Evolutionary conservation across 2,113 vertebrate genomes (phyloP).

Genomic region (Peucedramus taeniatus): DNA sequence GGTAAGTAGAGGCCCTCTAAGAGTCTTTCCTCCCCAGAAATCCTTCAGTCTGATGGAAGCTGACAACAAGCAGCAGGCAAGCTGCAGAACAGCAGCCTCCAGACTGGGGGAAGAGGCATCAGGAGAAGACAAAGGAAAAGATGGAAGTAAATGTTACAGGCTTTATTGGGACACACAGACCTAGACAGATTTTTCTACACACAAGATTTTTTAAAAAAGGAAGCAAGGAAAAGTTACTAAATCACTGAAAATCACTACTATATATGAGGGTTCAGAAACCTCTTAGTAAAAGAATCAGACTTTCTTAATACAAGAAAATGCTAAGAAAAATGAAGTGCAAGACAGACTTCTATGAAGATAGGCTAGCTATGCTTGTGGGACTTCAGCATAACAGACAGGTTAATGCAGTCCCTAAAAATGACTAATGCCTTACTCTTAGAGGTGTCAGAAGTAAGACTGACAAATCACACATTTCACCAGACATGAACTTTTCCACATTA

Average conservation of each 20-base stretch:
- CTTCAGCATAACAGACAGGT: slow-evolving; percentile 30
- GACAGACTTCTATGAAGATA: background rate
- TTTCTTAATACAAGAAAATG: slow-evolving; percentile 41
- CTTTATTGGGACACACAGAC: background rate
- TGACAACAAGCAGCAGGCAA: background rate
- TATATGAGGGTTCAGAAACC: background rate
- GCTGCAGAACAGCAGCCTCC: background rate
- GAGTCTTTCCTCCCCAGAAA: background rate
- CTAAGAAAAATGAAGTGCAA: background rate
- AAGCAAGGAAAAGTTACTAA: background rate
- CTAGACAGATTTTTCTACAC: background rate
- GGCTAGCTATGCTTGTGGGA: background rate
- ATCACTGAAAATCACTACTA: background rate
- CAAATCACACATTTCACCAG: background rate
- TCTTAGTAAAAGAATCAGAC: background rate
- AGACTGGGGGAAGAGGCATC: background rate
- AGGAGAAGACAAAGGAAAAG: background rate
- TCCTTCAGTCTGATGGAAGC: background rate
- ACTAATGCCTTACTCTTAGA: background rate
- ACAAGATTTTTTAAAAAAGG: background rate
- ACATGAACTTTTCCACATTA: background rate
- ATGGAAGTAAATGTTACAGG: background rate
- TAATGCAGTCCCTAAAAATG: background rate
- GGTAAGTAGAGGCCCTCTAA: background rate
- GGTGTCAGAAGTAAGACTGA: background rate